Evolutionary conservation across 2,113 vertebrate genomes (phyloP), one percentile per base, ranked within the genome.

Genomic region (Lycaon pictus): DNA sequence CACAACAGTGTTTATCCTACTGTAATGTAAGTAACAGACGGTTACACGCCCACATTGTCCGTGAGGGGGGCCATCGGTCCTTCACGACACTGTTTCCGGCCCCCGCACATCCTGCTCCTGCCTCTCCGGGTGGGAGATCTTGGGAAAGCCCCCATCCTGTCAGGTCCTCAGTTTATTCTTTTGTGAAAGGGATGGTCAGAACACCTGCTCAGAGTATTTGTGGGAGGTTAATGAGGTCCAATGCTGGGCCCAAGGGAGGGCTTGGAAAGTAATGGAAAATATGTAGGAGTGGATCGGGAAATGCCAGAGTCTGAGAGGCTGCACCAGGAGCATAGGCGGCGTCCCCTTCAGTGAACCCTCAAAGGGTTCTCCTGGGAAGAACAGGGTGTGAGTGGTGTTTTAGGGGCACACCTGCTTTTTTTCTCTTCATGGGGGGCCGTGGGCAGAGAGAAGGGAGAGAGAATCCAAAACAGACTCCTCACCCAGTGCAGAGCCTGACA

Each of bases 201-300:
- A 27, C 17, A 11, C 9, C 19, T 56, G 60, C 71, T 83, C 13
- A 17, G 71, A 4, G 65, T 32, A 25, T 55, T 15, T 19, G n/a
- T 15, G 53, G 11, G 77, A 51, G 8, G 43, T 48, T 25, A 11
- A 25, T 5, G 53, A 27, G 67, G 56, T 17, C 1, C 1, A 11
- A 35, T 20, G 37, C 9, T 1, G 5, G 72, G 65, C 32, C 25
- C 13, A 0, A 2, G 3, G 2, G 6, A 37, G 23, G 69, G n/a
- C 65, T 56, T 10, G 16, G n/a, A 7, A 71, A 69, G 74, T 9
- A 16, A 3, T 4, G 27, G 35, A 8, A 69, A 32, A 17, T 16
- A 1, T 0, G 5, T 19, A 1, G 12, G 37, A 11, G 71, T 7
- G 37, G 55, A 1, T 16, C 6, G 4, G n/a, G 48, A 10, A 2